Base-by-base conservation (phyloP, 2,888 invertebrate genomes). In the Aporophyla lueneburgensis region DNA sequence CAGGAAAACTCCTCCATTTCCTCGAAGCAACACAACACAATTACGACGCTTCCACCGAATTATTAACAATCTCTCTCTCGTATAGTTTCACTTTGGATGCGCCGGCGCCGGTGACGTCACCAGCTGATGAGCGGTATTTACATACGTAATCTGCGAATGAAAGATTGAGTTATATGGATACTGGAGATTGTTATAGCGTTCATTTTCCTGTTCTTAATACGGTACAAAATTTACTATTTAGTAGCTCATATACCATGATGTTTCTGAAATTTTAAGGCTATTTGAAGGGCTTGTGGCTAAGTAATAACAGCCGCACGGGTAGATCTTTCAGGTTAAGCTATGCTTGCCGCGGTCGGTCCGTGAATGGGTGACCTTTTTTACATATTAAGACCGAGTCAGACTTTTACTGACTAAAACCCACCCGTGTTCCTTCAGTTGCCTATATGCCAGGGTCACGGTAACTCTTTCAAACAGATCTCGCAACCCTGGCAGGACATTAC, bases 41-140 rank as follows among this genome's bases (percentile, higher is more conserved):
- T 78, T 72, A 73, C 66, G 49, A 10, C 54, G 59, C 72, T 72
- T 72, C 58, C 76, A 68, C 83, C 59, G 77, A 85, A 85, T 77
- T 78, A 71, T 62, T 62, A 76, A 51, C 65, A 72, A 73, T 85
- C 74, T 78, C 82, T 78, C 86, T 80, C 49, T 7, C 9, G 56
- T 63, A 66, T 68, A 65, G 80, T 85, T 87, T 87, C 82, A 77
- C 87, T 85, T 87, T 61, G 83, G 78, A 80, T 83, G 87, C 87
- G 84, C 76, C 61, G 78, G 86, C 86, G 86, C 84, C 85, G 80
- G 12, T 87, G 84, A 80, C 83, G 87, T 80, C 86, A 87, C 33
- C 58, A n/a, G 16, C 24, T 56, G 68, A 76, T 51, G 76, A 72
- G 24, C 7, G 40, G 73, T 71, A 72, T 73, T 73, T 72, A 73